Percentiles rank a stretch among this genome's conserved stretches.
Conservation (phyloP, 2,113 vertebrate genomes). For the Otis tarda region DNA sequence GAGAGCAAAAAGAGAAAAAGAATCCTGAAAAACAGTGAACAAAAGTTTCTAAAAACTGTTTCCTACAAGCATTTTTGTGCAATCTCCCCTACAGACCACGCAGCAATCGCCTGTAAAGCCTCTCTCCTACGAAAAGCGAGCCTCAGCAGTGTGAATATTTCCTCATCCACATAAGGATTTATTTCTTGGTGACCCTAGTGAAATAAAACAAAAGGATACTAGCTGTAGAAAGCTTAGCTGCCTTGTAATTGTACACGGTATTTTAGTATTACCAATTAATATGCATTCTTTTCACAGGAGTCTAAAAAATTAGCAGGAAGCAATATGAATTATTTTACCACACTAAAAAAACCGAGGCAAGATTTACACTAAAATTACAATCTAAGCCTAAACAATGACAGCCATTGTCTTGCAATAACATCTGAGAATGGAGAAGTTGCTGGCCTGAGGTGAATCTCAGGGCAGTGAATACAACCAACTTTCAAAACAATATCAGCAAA, state of each 20-base stretch:
- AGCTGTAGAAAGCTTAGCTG: not conserved
- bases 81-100: not conserved
- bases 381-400: slow-evolving; percentile 50
- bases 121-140: not conserved
- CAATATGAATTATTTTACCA: not conserved
- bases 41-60: not conserved
- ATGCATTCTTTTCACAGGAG: not conserved
- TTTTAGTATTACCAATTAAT: not conserved
- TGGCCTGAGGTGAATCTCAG: slow-evolving; percentile 67
- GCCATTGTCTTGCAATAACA: slow-evolving; percentile 57
- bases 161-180: not conserved
- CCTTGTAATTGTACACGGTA: not conserved
- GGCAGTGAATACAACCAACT: slow-evolving; percentile 53
- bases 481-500: slow-evolving; percentile 49
- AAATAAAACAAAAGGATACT: slow-evolving; percentile 12
- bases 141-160: not conserved
- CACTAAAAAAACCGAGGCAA: not conserved
- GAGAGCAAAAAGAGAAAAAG: not conserved
- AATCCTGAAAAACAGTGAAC: not conserved
- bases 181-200: not conserved
- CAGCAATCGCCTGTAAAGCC: not conserved
- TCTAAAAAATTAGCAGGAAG: not conserved
- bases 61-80: not conserved
- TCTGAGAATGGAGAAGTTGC: slow-evolving; percentile 68
- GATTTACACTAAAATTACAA: slow-evolving; percentile 44